phyloP scores from a whole-genome alignment of 2,113 vertebrate genomes.

The Tragelaphus scriptus region DNA sequence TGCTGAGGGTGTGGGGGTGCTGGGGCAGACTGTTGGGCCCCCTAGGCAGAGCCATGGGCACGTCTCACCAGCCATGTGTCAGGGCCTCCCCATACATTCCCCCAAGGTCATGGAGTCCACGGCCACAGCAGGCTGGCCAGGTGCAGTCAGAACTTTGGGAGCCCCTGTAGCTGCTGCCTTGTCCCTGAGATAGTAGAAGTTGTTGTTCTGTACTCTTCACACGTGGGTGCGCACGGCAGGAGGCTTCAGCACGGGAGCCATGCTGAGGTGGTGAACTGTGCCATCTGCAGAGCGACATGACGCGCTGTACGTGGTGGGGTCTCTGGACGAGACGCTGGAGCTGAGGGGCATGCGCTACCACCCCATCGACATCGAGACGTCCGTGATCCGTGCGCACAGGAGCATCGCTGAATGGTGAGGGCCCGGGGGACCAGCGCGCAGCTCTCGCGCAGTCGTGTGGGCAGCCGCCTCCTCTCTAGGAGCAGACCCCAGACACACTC shows the following conservation, averaged over 20 bases:
- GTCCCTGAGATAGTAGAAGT: background rate
- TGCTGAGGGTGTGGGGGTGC: too few relatives aligned
- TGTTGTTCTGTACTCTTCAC: background rate
- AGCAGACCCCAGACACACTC: background rate
- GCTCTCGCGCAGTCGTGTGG: accelerated
- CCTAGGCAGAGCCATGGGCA: background rate
- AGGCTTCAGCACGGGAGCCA: background rate
- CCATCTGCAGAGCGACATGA: constrained; percentile 90
- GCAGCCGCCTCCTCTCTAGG: background rate
- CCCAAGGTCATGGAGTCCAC: too few relatives aligned
- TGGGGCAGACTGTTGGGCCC: background rate
- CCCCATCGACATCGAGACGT: constrained; percentile 97
- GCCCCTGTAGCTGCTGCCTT: background rate
- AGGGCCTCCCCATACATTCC: background rate
- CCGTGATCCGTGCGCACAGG: constrained; percentile 94
- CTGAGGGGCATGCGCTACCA: constrained; percentile 97
- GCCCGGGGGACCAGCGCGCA: accelerated
- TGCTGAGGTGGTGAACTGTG: background rate
- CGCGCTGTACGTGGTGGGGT: constrained; percentile 94
- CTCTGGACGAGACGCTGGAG: constrained; percentile 95
- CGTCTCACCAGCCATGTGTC: background rate
- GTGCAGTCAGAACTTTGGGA: background rate
- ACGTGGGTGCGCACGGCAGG: accelerated
- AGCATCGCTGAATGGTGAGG: constrained; percentile 97
- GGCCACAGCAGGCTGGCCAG: background rate